Base-by-base conservation (phyloP, 2,113 vertebrate genomes). In the Phyllostomus hastatus region DNA sequence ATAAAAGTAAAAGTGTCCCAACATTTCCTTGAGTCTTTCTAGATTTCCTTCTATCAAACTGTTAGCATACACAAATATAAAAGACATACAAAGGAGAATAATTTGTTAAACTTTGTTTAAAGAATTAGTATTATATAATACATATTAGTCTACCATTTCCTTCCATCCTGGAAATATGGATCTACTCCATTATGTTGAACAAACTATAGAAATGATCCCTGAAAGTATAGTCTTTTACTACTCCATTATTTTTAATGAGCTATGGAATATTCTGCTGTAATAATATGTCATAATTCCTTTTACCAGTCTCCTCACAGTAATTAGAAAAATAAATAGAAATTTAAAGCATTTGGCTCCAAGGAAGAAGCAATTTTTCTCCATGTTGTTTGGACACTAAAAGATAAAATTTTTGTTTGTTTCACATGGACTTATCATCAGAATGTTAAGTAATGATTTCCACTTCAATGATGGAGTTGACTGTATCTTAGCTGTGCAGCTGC, bases 51-150 rank as follows among this genome's bases (percentile, higher is more conserved):
- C 88, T 43, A 80, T 43, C 84, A 92, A 94, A 92, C 26, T 66
- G 33, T 73, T 59, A 31, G 69, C n/a, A 72, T 20, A 35, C n/a
- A 67, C 22, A 41, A 81, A 92, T 59, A 50, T n/a, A 86, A 92
- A 88, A 78, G 48, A 33, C 10, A n/a, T 24, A 90, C 31, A 80
- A 64, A 48, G 9, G 9, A 5, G 4, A 38, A 12, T 52, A 66
- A 57, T 94, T 88, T 85, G 95, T 80, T 20, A 78, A 95, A 72
- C 10, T 46, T 88, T 28, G 24, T 41, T 67, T 95, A 95, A 91
- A 69, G 3, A 31, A 33, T 83, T 64, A 90, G 7, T 80, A 88
- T 61, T n/a, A 48, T 52, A 38, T 12, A 92, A 22, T 78, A 80
- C 24, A 59, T 41, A 20, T 38, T 76, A 46, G 52, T 69, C 46